Evolutionary conservation across 1,140 invertebrate genomes (phyloP), one percentile per base, ranked within the genome.

Genomic region (Drosophila ironensis): DNA sequence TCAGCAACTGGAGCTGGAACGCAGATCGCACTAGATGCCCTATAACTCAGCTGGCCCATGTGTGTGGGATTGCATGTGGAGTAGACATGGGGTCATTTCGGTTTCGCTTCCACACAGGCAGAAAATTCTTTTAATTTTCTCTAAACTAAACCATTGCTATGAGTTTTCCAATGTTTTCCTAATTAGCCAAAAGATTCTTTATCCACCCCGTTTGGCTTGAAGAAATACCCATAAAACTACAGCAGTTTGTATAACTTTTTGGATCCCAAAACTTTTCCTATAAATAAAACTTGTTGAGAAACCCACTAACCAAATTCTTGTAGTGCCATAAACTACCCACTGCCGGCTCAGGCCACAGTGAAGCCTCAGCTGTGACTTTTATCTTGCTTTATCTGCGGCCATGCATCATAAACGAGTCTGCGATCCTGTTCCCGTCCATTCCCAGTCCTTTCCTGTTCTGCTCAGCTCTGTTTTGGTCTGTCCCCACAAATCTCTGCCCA

Each of bases 341-440:
- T 47, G 14, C 37, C 11, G 8, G 1, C 3, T 8, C 56, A 28
- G 28, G 52, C 45, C 53, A 70, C 73, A 51, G 59, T 61, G 52
- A 57, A 60, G 52, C 56, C 56, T 59, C 56, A 33, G 33, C 33
- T 69, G 17, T 57, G 66, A 76, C 66, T 81, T 80, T 73, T 75
- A 75, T 75, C 76, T 66, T 71, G 42, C 74, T 80, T 81, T 80
- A 81, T 80, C 76, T 81, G 41, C 72, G 27, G 46, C 76, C 52
- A 67, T 75, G 71, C 72, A 75, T 80, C 76, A 80, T 81, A 80
- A 75, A 75, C 76, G 66, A 71, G 71, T 67, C 19, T 64, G 42
- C 19, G 19, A 40, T 38, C 30, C 46, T 25, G 53, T 45, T 45
- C 41, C 44, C 14, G 30, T 35, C 30, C 22, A 6, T 25, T 38